These are phyloP conservation scores for Thaumatotibia leucotreta DNA, from an alignment of 1,140 invertebrate species.

Conservation along the genomic window DNA sequence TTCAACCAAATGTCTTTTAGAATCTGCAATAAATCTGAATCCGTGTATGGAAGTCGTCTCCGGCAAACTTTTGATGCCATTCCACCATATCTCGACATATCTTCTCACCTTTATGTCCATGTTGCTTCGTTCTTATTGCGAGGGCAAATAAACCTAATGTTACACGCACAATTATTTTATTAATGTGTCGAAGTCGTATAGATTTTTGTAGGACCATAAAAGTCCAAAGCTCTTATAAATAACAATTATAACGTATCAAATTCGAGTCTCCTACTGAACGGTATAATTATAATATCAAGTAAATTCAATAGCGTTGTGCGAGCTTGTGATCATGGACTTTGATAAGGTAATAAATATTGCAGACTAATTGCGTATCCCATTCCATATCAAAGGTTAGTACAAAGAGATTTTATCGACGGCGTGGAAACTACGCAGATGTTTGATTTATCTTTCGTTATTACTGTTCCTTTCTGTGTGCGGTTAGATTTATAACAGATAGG, in stretches of 20 bases:
- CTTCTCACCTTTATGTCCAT: constrained; percentile 28
- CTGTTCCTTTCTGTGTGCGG: neutral
- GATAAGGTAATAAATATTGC: constrained; percentile 7
- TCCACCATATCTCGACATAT: constrained; percentile 64
- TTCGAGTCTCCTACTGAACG: neutral
- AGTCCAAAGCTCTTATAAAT: neutral
- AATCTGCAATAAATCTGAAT: constrained; percentile 76
- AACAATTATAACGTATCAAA: neutral
- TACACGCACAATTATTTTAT: neutral
- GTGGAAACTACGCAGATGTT: constrained; percentile 4
- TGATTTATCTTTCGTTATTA: constrained; percentile 4
- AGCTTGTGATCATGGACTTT: neutral
- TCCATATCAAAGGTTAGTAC: neutral
- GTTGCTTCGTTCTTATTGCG: neutral
- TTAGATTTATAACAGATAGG: neutral
- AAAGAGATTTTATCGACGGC: constrained; percentile 4
- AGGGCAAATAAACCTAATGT: neutral
- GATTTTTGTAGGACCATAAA: neutral
- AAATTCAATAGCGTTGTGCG: neutral
- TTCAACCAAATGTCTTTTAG: constrained; percentile 74
- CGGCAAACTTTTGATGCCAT: constrained; percentile 61
- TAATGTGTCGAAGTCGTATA: neutral
- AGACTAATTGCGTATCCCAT: neutral
- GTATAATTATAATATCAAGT: neutral
- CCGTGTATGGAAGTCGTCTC: constrained; percentile 76